Conservation (phyloP, 2,797 vertebrate species). For the Mycteria americana region DNA sequence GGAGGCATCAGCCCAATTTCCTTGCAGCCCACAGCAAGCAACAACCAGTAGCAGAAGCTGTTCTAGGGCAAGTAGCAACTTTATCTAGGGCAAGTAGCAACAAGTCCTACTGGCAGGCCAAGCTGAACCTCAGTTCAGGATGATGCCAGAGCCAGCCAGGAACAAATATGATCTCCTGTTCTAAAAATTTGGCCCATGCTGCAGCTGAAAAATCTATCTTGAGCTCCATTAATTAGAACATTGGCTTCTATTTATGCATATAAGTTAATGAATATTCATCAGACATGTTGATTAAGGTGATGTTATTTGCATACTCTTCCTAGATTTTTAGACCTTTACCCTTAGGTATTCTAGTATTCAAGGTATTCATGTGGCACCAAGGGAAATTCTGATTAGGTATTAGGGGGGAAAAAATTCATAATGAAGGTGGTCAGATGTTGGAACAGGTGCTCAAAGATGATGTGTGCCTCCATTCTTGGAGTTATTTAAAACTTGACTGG, state of each 20-base stretch:
- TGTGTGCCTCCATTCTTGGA: background rate
- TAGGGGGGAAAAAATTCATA: background rate
- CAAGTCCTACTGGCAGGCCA: background rate
- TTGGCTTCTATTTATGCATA: slow-evolving; percentile 15
- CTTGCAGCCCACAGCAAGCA: background rate
- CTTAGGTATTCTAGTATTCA: slow-evolving; percentile 8
- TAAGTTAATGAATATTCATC: slow-evolving; percentile 44
- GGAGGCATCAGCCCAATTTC: background rate
- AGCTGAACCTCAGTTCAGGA: background rate
- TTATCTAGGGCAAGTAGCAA: background rate
- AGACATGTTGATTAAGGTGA: slow-evolving; percentile 23
- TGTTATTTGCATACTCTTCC: slow-evolving; percentile 6
- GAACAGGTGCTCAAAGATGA: background rate
- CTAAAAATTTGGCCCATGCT: background rate
- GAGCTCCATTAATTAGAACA: slow-evolving; percentile 1
- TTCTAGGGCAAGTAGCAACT: background rate
- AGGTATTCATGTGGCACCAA: background rate
- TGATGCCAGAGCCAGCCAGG: background rate
- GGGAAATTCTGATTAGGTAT: slow-evolving; percentile 20
- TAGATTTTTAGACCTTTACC: background rate
- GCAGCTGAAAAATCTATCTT: background rate
- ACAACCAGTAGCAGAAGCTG: background rate
- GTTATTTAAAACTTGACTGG: background rate
- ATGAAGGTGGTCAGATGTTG: background rate
- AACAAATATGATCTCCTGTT: background rate